Base-by-base conservation (phyloP, 1,140 invertebrate species). In the Arion vulgaris region DNA sequence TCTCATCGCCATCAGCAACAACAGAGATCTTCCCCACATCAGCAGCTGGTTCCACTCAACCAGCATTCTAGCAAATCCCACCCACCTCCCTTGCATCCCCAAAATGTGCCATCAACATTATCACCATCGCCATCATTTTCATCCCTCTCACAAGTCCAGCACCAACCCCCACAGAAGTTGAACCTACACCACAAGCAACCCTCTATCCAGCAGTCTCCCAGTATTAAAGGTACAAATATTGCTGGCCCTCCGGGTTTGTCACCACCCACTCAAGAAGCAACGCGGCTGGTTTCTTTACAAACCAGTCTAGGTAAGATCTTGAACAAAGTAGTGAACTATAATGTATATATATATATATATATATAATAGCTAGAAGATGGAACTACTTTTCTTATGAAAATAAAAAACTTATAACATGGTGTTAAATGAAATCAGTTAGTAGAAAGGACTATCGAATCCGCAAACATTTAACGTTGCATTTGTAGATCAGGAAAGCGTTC, bases 11-110 rank as follows among this genome's bases (percentile, higher is more conserved):
- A 57, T n/a, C 53, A 53, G 45, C 74, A 76, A 19, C 73, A 45
- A 28, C 74, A 76, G 39, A 39, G 41, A 76, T n/a, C 36, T 41
- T 23, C 74, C 2, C 23, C 74, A 49, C 41, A 49, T 34, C 74
- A 76, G 45, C 74, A 76, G 45, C 23, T 53, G 74, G 41, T 76
- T 17, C 36, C 74, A 34, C 49, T 49, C 39, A 49, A 17, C 45
- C 76, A 78, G 32, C 51, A 19, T 4, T 7, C 28, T 11, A 39
- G 39, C 36, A 78, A 78, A 78, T 68, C 76, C 28, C 76, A 78
- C 17, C 76, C 76, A 34, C 76, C 19, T 38, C 76, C 66, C 23
- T 57, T 23, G 2, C 26, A 57, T 45, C 57, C 38, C 5, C 76
- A 78, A 36, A 26, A 26, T 45, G 23, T 45, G 23, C 71, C 36